Conservation (phyloP, 2,113 vertebrate genomes). For the Chaetops frenatus region DNA sequence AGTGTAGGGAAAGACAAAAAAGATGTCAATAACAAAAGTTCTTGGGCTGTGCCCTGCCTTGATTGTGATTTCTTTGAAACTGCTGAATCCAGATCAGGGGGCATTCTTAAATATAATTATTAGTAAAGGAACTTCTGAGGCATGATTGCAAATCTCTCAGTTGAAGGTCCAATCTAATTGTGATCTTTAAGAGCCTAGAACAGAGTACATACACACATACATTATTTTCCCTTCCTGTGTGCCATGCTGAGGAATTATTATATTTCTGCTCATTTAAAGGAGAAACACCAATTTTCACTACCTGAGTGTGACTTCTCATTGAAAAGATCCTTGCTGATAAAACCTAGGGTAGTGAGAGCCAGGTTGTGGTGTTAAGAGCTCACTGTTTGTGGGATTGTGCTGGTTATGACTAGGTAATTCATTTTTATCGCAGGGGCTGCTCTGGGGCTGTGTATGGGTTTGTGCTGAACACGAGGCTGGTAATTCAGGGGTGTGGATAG, state of each 20-base stretch:
- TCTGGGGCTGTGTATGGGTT: not conserved
- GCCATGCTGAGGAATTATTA: not conserved
- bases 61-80: not conserved
- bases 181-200: not conserved
- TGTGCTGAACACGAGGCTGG: not conserved
- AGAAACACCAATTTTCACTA: not conserved
- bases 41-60: not conserved
- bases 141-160: not conserved
- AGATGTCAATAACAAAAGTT: not conserved
- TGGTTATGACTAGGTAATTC: not conserved
- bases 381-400: not conserved
- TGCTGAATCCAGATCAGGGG: not conserved
- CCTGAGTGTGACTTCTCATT: not conserved
- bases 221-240: not conserved
- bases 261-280: not conserved
- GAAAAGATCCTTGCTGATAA: not conserved
- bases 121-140: not conserved
- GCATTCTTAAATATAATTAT: not conserved
- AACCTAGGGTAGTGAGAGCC: accelerated
- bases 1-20: not conserved
- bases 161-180: not conserved
- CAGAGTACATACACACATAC: not conserved
- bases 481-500: too few relatives aligned
- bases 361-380: not conserved
- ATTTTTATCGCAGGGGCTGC: not conserved